Percentiles rank a stretch among this genome's conserved stretches.
These are phyloP conservation scores for Microctonus brassicae DNA, from an alignment of 2,888 invertebrate genomes.

Conservation along the genomic window DNA sequence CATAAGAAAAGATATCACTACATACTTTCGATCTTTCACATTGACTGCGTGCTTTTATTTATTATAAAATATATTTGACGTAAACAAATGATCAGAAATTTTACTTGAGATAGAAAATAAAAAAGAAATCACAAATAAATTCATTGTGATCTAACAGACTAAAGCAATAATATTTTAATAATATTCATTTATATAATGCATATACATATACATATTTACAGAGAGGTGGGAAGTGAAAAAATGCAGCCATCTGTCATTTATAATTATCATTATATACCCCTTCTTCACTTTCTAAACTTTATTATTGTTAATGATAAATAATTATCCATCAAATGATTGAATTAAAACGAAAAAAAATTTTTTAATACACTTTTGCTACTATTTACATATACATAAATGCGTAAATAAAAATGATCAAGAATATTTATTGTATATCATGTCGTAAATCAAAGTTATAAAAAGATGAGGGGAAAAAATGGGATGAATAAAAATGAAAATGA, in stretches of 20 bases:
- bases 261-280: slow-evolving; percentile 9
- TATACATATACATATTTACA: neutral
- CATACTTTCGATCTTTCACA: neutral
- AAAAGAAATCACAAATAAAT: neutral
- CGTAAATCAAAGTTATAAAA: neutral
- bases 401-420: neutral
- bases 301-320: neutral
- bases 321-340: neutral
- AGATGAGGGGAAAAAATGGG: neutral
- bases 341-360: too few relatives aligned
- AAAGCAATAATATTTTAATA: too few relatives aligned
- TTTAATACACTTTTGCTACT: too few relatives aligned
- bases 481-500: neutral
- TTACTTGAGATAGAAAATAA: neutral
- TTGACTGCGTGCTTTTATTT: neutral
- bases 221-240: neutral
- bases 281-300: neutral
- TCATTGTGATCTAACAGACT: too few relatives aligned
- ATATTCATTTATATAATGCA: neutral
- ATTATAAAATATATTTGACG: neutral
- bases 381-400: too few relatives aligned
- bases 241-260: neutral
- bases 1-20: slow-evolving; percentile 16
- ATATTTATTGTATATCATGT: neutral
- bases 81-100: neutral